phyloP scores from a whole-genome alignment of 2,888 invertebrate genomes.

The Synanthedon formicaeformis region DNA sequence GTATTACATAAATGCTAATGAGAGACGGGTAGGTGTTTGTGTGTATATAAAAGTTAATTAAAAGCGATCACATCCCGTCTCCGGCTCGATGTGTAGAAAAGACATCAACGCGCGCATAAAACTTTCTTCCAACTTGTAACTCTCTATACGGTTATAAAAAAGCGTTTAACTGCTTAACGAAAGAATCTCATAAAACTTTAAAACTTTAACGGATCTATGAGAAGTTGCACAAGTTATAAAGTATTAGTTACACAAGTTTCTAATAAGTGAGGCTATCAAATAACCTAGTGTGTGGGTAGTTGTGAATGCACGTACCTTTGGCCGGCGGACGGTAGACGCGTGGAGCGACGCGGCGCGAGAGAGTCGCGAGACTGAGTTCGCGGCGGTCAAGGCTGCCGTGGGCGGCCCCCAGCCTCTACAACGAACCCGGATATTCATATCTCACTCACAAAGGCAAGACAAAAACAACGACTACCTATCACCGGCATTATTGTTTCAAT shows the following conservation, averaged over 20 bases:
- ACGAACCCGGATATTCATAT: constrained; percentile 52
- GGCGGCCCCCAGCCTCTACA: constrained; percentile 35
- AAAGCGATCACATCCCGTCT: no score
- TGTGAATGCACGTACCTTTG: not conserved
- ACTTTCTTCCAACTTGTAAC: not conserved
- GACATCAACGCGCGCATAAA: constrained; percentile 50
- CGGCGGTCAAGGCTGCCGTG: constrained; percentile 61
- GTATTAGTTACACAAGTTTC: not conserved
- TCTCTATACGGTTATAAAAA: not conserved
- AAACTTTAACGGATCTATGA: no score
- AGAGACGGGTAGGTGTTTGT: no score
- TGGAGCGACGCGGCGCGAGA: constrained; percentile 12
- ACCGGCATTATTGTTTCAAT: no score
- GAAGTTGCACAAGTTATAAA: not conserved
- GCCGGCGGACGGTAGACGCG: not conserved
- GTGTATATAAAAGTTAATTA: no score
- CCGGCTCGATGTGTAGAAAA: constrained; percentile 20
- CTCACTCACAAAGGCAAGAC: constrained; percentile 15
- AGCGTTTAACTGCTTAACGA: not conserved
- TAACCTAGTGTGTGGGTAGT: not conserved
- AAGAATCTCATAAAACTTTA: no score
- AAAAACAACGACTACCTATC: not conserved
- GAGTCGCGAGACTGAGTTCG: constrained; percentile 32
- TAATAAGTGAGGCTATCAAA: not conserved
- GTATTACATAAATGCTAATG: no score